phyloP scores from a whole-genome alignment of 1,140 invertebrate genomes.

The Sycophaga agraensis region DNA sequence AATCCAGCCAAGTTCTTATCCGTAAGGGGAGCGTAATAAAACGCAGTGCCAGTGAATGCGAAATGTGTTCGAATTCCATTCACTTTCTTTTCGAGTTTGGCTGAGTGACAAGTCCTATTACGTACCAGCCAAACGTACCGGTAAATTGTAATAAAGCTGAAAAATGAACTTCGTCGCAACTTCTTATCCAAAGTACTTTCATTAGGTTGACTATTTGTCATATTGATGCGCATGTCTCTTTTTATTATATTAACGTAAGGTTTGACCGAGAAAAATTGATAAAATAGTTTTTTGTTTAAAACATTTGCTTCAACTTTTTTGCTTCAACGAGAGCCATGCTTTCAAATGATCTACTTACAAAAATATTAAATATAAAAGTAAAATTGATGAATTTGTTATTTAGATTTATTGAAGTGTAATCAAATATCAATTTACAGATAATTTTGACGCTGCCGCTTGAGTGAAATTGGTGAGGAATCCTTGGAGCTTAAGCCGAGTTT shows the following conservation, averaged over 20 bases:
- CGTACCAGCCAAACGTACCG: constrained; percentile 25
- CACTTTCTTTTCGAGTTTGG: constrained; percentile 13
- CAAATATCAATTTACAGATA: not conserved
- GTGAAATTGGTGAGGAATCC: not conserved
- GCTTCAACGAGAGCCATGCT: too few relatives aligned
- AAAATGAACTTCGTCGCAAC: constrained; percentile 12
- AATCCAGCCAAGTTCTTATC: constrained; percentile 5
- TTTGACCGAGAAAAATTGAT: too few relatives aligned
- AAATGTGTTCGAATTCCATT: constrained; percentile 27
- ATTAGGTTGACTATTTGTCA: constrained; percentile 1
- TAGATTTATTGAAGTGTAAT: constrained; percentile 4
- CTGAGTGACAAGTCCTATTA: constrained; percentile 34
- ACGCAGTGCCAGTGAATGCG: constrained; percentile 28
- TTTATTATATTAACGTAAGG: too few relatives aligned
- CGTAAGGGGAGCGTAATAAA: constrained; percentile 29
- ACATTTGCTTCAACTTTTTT: not conserved
- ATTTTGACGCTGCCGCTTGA: constrained; percentile 9
- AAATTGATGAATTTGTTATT: not conserved
- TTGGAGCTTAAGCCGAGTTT: constrained; percentile 20
- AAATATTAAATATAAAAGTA: not conserved
- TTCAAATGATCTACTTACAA: not conserved
- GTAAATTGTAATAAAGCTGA: constrained; percentile 31
- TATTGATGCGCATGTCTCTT: not conserved
- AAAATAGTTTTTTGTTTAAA: too few relatives aligned
- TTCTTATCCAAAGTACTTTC: not conserved